These are phyloP conservation scores for Dichetophora obliterata DNA, from an alignment of 2,888 invertebrate genomes.

Conservation along the genomic window DNA sequence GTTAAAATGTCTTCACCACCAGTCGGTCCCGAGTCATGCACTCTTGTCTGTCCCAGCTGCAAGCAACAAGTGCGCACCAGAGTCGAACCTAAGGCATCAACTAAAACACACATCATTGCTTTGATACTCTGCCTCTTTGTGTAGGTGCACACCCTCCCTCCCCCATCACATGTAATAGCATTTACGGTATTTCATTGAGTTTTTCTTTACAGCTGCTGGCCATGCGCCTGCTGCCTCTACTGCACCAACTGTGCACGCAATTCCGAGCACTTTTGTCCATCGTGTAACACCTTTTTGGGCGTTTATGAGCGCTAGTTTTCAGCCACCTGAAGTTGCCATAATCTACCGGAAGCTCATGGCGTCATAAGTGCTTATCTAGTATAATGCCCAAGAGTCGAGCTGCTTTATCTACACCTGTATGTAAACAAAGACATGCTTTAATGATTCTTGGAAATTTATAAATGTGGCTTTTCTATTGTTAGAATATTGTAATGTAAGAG, in stretches of 20 bases:
- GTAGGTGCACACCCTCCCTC: slow-evolving; percentile 52
- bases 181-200: background rate
- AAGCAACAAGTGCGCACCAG: slow-evolving; percentile 68
- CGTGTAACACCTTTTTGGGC: slow-evolving; percentile 73
- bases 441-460: too few relatives aligned
- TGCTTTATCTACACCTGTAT: slow-evolving; percentile 7
- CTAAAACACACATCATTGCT: slow-evolving; percentile 64
- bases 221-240: slow-evolving; percentile 73
- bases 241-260: slow-evolving; percentile 72
- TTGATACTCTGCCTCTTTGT: slow-evolving; percentile 58
- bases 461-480: too few relatives aligned
- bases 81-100: slow-evolving; percentile 59
- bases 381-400: background rate
- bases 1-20: slow-evolving; percentile 39
- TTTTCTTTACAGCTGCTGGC: slow-evolving; percentile 67
- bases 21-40: slow-evolving; percentile 55
- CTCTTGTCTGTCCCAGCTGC: slow-evolving; percentile 70
- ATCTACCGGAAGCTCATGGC: background rate
- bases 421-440: background rate
- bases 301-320: slow-evolving; percentile 64
- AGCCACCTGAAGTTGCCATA: background rate
- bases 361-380: background rate
- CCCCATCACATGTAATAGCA: background rate
- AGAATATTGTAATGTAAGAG: background rate
- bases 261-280: slow-evolving; percentile 73